These are phyloP conservation scores for Melierax canorus DNA, from an alignment of 2,113 vertebrate species.

Conservation along the genomic window DNA sequence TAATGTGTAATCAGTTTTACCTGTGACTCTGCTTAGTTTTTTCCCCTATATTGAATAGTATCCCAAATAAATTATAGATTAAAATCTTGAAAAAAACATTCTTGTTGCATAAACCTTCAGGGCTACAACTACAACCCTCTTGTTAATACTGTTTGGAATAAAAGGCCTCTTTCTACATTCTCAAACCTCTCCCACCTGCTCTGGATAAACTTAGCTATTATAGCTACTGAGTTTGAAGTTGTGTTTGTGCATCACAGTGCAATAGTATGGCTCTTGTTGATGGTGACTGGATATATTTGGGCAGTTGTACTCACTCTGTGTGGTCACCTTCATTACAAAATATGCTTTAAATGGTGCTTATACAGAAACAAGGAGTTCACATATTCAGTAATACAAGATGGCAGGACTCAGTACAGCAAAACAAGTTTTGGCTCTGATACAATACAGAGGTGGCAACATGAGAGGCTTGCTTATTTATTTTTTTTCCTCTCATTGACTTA, in stretches of 20 bases:
- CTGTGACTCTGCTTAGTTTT: background rate
- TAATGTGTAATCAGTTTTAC: background rate
- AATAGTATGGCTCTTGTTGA: background rate
- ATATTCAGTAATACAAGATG: rapidly evolving
- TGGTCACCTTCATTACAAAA: background rate
- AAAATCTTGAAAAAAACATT: background rate
- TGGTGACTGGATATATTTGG: background rate
- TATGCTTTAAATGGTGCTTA: background rate
- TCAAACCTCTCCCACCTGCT: background rate
- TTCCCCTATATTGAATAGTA: background rate
- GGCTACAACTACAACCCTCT: background rate
- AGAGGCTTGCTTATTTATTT: background rate
- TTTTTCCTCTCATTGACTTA: background rate
- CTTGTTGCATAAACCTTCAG: background rate
- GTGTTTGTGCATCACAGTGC: rapidly evolving
- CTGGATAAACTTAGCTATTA: background rate
- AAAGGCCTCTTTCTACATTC: background rate
- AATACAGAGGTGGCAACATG: background rate
- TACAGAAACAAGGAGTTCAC: background rate
- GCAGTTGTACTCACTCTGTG: background rate
- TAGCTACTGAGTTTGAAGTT: background rate
- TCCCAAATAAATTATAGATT: background rate
- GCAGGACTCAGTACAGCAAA: background rate
- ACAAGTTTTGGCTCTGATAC: background rate
- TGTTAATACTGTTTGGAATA: background rate